Evolutionary conservation across 2,888 invertebrate species (phyloP).

Genomic region (Cosmopolites sordidus): DNA sequence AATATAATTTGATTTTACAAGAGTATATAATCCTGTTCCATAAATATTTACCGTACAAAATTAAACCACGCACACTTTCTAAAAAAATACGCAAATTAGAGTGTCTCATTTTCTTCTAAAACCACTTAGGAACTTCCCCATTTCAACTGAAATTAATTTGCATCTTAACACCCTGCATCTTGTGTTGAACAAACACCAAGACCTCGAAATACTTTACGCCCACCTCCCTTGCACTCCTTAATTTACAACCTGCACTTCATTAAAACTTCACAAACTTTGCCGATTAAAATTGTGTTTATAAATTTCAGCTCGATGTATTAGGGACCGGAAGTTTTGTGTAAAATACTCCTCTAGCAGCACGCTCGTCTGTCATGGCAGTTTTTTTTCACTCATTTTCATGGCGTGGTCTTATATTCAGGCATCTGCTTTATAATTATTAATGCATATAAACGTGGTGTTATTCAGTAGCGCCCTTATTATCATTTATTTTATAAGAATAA

Average conservation of each 20-base stretch:
- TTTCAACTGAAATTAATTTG: not conserved
- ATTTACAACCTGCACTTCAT: slow-evolving; percentile 10
- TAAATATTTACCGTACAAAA: too few relatives aligned
- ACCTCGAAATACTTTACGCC: not conserved
- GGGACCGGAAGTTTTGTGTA: slow-evolving; percentile 2
- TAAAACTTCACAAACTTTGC: slow-evolving; percentile 22
- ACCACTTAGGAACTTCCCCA: not conserved
- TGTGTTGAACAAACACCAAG: not conserved
- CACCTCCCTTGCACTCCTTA: not conserved
- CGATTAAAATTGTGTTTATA: slow-evolving; percentile 21
- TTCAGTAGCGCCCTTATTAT: too few relatives aligned
- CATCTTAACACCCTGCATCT: not conserved
- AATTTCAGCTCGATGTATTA: slow-evolving; percentile 12
- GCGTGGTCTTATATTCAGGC: too few relatives aligned
- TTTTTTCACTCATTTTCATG: too few relatives aligned
- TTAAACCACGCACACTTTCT: too few relatives aligned
- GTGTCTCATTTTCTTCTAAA: not conserved
- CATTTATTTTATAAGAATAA: too few relatives aligned
- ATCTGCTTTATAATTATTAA: too few relatives aligned
- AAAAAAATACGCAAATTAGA: not conserved
- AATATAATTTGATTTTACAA: too few relatives aligned
- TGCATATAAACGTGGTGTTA: too few relatives aligned
- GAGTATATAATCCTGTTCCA: too few relatives aligned
- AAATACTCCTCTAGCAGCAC: not conserved
- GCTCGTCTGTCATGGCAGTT: too few relatives aligned